Percentiles rank a stretch among this genome's conserved stretches.
Evolutionary conservation across 2,113 vertebrate species (phyloP).

Genomic region (Psettodes erumei): DNA sequence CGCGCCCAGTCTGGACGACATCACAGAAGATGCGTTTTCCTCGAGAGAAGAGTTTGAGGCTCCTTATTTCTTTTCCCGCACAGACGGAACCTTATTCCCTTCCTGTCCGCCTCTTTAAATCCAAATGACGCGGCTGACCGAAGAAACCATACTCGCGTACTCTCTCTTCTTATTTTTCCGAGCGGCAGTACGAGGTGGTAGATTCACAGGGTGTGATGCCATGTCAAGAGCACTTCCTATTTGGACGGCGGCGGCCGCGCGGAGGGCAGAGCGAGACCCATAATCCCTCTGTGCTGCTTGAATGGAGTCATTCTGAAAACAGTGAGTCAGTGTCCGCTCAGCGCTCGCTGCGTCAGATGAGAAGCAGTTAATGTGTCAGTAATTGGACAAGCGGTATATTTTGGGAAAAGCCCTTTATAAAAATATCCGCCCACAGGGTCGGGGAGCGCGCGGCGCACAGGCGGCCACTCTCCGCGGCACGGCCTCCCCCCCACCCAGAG

Average conservation of each 20-base stretch:
- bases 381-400: slow-evolving; percentile 82
- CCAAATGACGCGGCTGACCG: background rate
- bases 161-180: slow-evolving; percentile 44
- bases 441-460: slow-evolving; percentile 43
- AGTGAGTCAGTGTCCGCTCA: slow-evolving; percentile 88
- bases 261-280: slow-evolving; percentile 89
- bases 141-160: slow-evolving; percentile 16
- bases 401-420: slow-evolving; percentile 73
- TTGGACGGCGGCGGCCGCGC: slow-evolving; percentile 86
- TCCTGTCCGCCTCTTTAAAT: slow-evolving; percentile 7
- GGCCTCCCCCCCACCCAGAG: no score
- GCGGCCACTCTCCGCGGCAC: slow-evolving; percentile 76
- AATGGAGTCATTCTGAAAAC: slow-evolving; percentile 89
- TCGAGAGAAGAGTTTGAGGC: background rate
- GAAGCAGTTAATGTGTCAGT: slow-evolving; percentile 90
- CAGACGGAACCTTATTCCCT: slow-evolving; percentile 23
- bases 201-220: slow-evolving; percentile 95
- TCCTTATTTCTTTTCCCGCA: slow-evolving; percentile 14
- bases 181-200: slow-evolving; percentile 80
- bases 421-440: slow-evolving; percentile 79
- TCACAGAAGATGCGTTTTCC: slow-evolving; percentile 7
- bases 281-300: slow-evolving; percentile 88
- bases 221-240: slow-evolving; percentile 92
- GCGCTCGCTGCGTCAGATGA: slow-evolving; percentile 87
- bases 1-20: background rate